A percentile compares a stretch with the other conserved stretches of the same genome.
These are phyloP conservation scores for Nipponia nippon DNA, from an alignment of 2,113 vertebrate genomes.

Conservation along the genomic window DNA sequence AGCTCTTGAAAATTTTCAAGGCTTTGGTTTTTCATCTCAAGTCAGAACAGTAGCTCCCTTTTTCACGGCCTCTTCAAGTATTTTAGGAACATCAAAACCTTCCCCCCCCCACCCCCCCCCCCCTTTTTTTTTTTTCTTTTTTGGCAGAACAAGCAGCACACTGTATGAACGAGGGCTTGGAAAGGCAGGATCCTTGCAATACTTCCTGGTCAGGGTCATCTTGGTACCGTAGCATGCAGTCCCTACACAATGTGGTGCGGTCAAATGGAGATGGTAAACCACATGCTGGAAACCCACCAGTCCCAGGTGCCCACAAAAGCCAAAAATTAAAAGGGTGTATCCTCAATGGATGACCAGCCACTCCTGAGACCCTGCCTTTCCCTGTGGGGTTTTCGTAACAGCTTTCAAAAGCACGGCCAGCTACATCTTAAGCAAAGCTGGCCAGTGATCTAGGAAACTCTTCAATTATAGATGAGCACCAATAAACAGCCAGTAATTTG, in stretches of 20 bases:
- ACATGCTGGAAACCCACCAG: slow-evolving; percentile 69
- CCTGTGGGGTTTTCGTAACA: slow-evolving; percentile 63
- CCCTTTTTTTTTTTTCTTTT: not conserved
- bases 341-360: slow-evolving; percentile 71
- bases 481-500: slow-evolving; percentile 80
- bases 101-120: not conserved
- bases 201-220: not conserved
- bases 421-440: slow-evolving; percentile 73
- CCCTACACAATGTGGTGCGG: not conserved
- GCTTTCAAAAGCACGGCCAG: slow-evolving; percentile 66
- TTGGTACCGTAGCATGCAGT: not conserved
- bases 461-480: slow-evolving; percentile 80
- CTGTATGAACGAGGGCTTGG: not conserved
- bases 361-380: slow-evolving; percentile 69
- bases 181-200: not conserved
- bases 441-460: slow-evolving; percentile 75
- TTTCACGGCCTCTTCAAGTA: not conserved
- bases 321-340: slow-evolving; percentile 80
- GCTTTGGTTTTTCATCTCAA: not conserved
- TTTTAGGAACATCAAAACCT: not conserved
- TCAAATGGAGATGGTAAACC: slow-evolving; percentile 72
- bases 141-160: not conserved
- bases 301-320: slow-evolving; percentile 77
- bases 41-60: slow-evolving; percentile 13
- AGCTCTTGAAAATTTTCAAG: not conserved